A percentile compares a stretch with the other conserved stretches of the same genome.
phyloP scores from a whole-genome alignment of 2,113 vertebrate genomes.

The Xiphophorus couchianus region DNA sequence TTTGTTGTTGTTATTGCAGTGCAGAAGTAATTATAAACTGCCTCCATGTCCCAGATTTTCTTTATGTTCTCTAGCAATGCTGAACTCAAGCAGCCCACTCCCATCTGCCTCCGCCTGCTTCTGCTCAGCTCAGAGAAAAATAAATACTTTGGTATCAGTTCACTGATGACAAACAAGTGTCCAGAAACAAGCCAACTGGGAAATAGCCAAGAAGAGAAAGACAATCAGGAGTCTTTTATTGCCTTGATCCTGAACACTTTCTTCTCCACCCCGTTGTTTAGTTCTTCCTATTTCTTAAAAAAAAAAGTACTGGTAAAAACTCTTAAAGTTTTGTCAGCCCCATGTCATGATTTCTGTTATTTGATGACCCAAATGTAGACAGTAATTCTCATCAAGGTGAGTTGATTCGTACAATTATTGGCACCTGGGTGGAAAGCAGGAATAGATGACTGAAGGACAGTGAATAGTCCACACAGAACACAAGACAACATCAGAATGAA shows the following conservation, averaged over 20 bases:
- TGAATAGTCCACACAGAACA: no score
- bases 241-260: neutral
- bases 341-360: no score
- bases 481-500: no score
- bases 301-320: no score
- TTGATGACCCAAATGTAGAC: no score
- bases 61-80: neutral
- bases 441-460: no score
- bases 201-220: neutral
- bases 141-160: slow-evolving; percentile 30
- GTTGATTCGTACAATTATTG: no score
- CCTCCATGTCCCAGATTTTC: slow-evolving; percentile 22
- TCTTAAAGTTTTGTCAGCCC: no score
- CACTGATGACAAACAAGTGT: slow-evolving; percentile 34
- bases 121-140: slow-evolving; percentile 41
- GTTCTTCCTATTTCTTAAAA: neutral
- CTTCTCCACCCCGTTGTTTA: neutral
- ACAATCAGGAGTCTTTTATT: neutral
- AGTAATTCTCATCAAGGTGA: no score
- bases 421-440: no score
- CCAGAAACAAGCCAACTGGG: neutral
- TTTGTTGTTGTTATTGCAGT: neutral
- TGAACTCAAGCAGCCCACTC: slow-evolving; percentile 32
- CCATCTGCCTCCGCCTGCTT: slow-evolving; percentile 47
- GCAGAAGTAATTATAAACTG: neutral